Evolutionary conservation across 2,888 invertebrate species (phyloP), one percentile per base, ranked within the genome.

Genomic region (Bruchidius siliquastri): DNA sequence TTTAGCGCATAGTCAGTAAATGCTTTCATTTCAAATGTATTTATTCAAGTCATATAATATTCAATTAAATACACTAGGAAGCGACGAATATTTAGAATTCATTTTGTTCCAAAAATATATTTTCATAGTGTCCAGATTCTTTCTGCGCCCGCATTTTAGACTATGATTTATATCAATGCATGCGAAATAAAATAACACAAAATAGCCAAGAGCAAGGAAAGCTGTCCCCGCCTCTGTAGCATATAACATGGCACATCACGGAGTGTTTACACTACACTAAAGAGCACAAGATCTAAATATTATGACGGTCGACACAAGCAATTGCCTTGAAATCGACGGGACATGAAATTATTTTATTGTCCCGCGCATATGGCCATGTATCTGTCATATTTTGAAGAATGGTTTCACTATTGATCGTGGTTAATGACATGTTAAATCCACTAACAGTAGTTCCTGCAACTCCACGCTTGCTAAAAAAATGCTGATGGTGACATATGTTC

Each of bases 301-400:
- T 49, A 49, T 49, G 49, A 49, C 49, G 49, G 49, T 21, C 21
- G 22, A 68, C 22, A 68, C 68, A 68, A 68, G 68, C 68, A 21
- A 68, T 68, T 8, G 21, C 68, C 21, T 68, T 68, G 68, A 68
- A 20, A n/a, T 68, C 10, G 21, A 68, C 21, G 22, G 21, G 22
- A 68, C 68, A 21, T 21, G 8, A 68, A 68, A 68, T 21, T 10
- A 68, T 68, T 68, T 68, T 68, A 68, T 68, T 68, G 68, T 68
- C 68, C 49, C 13, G 49, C 49, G 10, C 49, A 68, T 22, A 68
- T 68, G 21, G 21, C 21, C 13, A 13, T 20, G 22, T 22, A 68
- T 13, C 21, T 21, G 68, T 68, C 68, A 68, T 68, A 68, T 68
- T 68, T 68, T 21, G 22, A 18, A 68, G 22, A 68, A 68, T 68